Evolutionary conservation across 2,113 vertebrate genomes (phyloP), one percentile per base, ranked within the genome.

Genomic region (Arothron firmamentum): DNA sequence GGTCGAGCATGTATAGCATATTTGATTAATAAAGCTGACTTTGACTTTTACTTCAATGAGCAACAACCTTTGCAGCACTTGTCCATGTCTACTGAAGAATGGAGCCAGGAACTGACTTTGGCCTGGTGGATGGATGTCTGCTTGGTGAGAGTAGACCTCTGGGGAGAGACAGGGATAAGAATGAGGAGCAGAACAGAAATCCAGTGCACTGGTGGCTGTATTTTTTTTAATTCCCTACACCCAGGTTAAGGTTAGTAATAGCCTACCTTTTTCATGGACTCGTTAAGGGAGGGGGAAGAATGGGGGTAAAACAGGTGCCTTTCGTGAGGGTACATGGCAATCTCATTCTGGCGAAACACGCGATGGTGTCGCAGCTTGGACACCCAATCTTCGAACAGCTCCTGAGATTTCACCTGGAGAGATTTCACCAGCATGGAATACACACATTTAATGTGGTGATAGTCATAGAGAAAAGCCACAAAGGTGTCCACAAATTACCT

Each of bases 271-370:
- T 91, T 91, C 45, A 85, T 67, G 9, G 90, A 81, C 49, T 92
- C 25, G 42, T 82, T 80, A 56, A 86, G 74, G 12, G 85, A 87
- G 64, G 88, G 65, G 0, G 90, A 63, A 13, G 92, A 61, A 15
- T 70, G 85, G 14, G 92, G 83, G 82, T 92, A 91, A 81, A 94
- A 94, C 60, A 92, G 92, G 34, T 88, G 90, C 53, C 83, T 74
- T 0, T 98, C 94, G 0, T 92, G 92, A 15, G 96, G 94, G 77
- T 94, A 95, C 88, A 90, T 94, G 66, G 95, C 88, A 3, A 99
- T 99, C 85, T 98, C 96, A 0, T 97, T 98, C 85, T 99, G 96
- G 13, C 96, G 93, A 69, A 93, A 99, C 70, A 95, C 85, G 2
- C 96, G 90, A 77, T 99, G 96, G 57, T 94, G 90, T 18, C 95